Evolutionary conservation across 1,140 invertebrate species (phyloP).

Genomic region (Andricus grossulariae): DNA sequence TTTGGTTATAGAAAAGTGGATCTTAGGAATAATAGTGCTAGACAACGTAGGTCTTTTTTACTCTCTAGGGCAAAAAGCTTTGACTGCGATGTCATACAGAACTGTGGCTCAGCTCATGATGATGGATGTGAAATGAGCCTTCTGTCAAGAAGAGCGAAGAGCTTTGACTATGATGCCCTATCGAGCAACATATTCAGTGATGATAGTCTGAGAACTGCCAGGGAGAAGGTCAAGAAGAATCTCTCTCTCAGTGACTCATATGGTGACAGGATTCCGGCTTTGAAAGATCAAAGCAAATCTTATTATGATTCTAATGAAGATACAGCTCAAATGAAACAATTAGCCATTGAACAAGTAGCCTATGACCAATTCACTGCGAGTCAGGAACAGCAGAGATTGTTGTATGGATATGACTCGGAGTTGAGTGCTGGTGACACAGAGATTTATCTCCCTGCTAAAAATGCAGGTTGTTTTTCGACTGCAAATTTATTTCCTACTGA

Average conservation of each 20-base stretch:
- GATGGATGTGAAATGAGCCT: constrained; percentile 32
- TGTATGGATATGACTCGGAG: constrained; percentile 69
- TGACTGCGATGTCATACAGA: constrained; percentile 63
- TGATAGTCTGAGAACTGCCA: constrained; percentile 71
- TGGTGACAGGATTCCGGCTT: constrained; percentile 69
- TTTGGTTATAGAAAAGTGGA: neutral
- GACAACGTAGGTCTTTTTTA: constrained; percentile 57
- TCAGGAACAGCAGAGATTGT: constrained; percentile 52
- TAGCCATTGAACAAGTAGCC: constrained; percentile 40
- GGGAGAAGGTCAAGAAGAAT: constrained; percentile 71
- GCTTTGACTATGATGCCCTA: constrained; percentile 70
- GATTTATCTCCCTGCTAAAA: constrained; percentile 46
- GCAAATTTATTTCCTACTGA: neutral
- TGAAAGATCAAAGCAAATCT: constrained; percentile 71
- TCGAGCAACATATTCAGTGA: constrained; percentile 74
- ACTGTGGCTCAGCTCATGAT: constrained; percentile 36
- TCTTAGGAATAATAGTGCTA: constrained; percentile 14
- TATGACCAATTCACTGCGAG: constrained; percentile 50
- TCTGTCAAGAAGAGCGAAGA: constrained; percentile 63
- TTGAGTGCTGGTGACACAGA: constrained; percentile 63
- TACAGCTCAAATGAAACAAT: constrained; percentile 45
- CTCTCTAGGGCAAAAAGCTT: constrained; percentile 64
- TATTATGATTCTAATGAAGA: constrained; percentile 72
- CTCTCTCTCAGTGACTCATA: constrained; percentile 69
- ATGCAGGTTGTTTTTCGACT: neutral